Percentiles rank a stretch among this genome's conserved stretches.
phyloP scores from a whole-genome alignment of 2,113 vertebrate species.

The Silurus asotus region DNA sequence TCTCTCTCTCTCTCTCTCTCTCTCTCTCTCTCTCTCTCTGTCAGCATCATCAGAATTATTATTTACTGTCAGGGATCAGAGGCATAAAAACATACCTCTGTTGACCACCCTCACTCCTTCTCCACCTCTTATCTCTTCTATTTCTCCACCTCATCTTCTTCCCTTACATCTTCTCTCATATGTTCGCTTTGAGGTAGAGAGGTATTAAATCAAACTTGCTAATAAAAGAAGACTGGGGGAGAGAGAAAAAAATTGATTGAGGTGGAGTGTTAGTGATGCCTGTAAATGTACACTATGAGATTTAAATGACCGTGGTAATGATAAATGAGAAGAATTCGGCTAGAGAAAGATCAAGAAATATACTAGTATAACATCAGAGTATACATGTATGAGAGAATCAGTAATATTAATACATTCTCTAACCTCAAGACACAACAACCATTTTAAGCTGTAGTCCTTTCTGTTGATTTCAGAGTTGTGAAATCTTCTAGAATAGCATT shows the following conservation, averaged over 20 bases:
- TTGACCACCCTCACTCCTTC: conserved; percentile 56
- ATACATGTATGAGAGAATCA: not conserved
- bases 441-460: not conserved
- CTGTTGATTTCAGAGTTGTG: not conserved
- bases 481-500: not conserved
- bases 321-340: not conserved
- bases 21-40: conserved; percentile 52
- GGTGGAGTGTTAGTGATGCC: conserved; percentile 1
- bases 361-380: not conserved
- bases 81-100: conserved; percentile 75
- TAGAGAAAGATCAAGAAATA: conserved; percentile 6
- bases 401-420: not conserved
- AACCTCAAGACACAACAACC: not conserved
- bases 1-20: conserved; percentile 48
- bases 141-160: conserved; percentile 3
- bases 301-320: not conserved
- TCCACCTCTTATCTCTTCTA: conserved; percentile 11
- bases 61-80: conserved; percentile 73
- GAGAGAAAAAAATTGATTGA: not conserved
- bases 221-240: not conserved
- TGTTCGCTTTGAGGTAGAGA: not conserved
- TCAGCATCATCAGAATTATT: conserved; percentile 79
- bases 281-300: not conserved
- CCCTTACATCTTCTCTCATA: conserved; percentile 24
- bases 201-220: conserved; percentile 36